phyloP scores from a whole-genome alignment of 1,140 invertebrate genomes.

The Calliopsis andreniformis region DNA sequence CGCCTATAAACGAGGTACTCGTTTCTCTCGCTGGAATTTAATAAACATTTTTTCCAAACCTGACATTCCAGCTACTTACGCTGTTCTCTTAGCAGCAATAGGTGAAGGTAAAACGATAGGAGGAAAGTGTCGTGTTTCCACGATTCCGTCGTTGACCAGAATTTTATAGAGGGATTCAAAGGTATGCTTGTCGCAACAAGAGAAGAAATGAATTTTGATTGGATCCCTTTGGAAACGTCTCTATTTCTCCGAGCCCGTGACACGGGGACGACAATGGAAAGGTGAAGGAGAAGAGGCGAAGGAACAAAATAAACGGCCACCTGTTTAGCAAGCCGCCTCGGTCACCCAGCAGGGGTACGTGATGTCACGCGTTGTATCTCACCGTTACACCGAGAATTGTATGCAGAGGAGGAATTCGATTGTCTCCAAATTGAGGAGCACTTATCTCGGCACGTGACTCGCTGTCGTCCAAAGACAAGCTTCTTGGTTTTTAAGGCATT shows the following conservation, averaged over 20 bases:
- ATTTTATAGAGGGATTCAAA: not conserved
- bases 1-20: not conserved
- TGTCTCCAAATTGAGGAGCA: constrained; percentile 58
- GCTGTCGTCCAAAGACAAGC: not conserved
- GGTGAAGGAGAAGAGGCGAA: not conserved
- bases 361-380: constrained; percentile 45
- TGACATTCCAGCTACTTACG: no score
- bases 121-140: not conserved
- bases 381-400: constrained; percentile 50
- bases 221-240: not conserved
- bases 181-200: not conserved
- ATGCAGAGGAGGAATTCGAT: constrained; percentile 51
- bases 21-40: not conserved
- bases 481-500: not conserved
- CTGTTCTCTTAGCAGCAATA: no score
- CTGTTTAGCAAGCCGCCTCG: constrained; percentile 40
- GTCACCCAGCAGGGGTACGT: constrained; percentile 30
- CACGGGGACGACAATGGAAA: not conserved
- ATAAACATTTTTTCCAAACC: not conserved
- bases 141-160: not conserved
- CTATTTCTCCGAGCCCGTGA: not conserved
- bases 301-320: constrained; percentile 19
- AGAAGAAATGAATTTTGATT: not conserved
- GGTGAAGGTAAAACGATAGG: no score
- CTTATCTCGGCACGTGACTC: constrained; percentile 50